phyloP scores from a whole-genome alignment of 2,888 invertebrate species.

The Ryuthela nishihirai region DNA sequence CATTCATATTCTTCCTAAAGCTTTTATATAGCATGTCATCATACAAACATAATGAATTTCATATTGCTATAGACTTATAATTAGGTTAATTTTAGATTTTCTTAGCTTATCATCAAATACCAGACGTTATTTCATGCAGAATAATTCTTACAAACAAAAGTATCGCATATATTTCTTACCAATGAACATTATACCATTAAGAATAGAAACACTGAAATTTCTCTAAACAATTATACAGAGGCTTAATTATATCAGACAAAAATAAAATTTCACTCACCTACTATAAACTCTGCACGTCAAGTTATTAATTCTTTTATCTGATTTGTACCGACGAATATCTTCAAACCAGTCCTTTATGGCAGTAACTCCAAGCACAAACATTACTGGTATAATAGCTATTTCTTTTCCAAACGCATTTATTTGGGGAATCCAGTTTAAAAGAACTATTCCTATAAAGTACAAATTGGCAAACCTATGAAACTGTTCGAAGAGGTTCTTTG shows the following conservation, averaged over 20 bases:
- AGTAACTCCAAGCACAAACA: slow-evolving; percentile 91
- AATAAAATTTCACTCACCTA: slow-evolving; percentile 62
- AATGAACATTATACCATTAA: too few relatives aligned
- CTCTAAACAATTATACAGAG: slow-evolving; percentile 7
- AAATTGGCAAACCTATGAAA: slow-evolving; percentile 96
- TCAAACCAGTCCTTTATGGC: slow-evolving; percentile 93
- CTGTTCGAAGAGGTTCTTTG: slow-evolving; percentile 94
- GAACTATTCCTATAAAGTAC: slow-evolving; percentile 94
- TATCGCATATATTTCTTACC: too few relatives aligned
- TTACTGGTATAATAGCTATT: slow-evolving; percentile 88
- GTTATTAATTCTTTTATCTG: slow-evolving; percentile 91
- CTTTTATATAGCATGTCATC: too few relatives aligned
- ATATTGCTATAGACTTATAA: too few relatives aligned
- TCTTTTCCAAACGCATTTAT: slow-evolving; percentile 95
- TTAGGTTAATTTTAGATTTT: too few relatives aligned
- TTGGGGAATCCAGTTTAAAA: slow-evolving; percentile 92
- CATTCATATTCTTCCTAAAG: too few relatives aligned
- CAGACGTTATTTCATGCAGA: too few relatives aligned
- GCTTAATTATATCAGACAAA: slow-evolving; percentile 8
- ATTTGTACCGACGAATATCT: slow-evolving; percentile 79
- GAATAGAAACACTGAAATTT: not conserved
- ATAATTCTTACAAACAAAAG: too few relatives aligned
- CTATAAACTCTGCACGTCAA: slow-evolving; percentile 86
- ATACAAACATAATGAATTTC: too few relatives aligned
- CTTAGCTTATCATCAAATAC: too few relatives aligned